Evolutionary conservation across 2,888 invertebrate species (phyloP), one percentile per base, ranked within the genome.

Genomic region (Xylota segnis): DNA sequence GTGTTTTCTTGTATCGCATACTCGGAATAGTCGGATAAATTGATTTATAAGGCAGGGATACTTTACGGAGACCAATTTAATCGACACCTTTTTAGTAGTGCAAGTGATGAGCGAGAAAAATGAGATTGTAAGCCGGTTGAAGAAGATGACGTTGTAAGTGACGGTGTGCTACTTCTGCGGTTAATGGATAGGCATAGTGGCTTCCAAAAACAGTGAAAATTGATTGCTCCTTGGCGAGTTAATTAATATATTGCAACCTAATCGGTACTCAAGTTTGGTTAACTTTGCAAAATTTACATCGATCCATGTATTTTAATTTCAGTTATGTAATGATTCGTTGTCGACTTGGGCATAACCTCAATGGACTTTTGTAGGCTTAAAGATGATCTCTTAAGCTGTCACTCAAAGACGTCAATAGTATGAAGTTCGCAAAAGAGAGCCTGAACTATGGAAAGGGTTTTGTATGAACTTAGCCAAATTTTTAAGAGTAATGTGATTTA

Each of bases 81-180:
- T 78, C 61, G 72, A 59, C 47, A 52, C 65, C 58, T 18, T 52
- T 71, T 72, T 56, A 43, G n/a, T n/a, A n/a, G n/a, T n/a, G n/a
- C 34, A 14, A 47, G 18, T 14, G 61, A 63, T 70, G 47, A 71
- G 18, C 23, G 23, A 43, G 37, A 9, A 63, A 50, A 40, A 58
- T 54, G 16, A 34, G 10, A 29, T 29, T 12, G 12, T 50, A n/a
- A 29, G 14, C 40, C n/a, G 37, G 18, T 50, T 10, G 32, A 54
- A 16, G 18, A 27, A 43, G 43, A 34, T 27, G 9, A 7, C 5
- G 10, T 23, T 1, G 9, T 50, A 16, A 63, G 14, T 58, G 65
- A 34, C 78, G 23, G 23, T 63, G 37, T 40, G 45, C 54, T 47
- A 40, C 56, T 32, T 54, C 45, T 45, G 23, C 34, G 27, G 10